phyloP scores from a whole-genome alignment of 2,113 vertebrate genomes.

The Melanocharis versteri region DNA sequence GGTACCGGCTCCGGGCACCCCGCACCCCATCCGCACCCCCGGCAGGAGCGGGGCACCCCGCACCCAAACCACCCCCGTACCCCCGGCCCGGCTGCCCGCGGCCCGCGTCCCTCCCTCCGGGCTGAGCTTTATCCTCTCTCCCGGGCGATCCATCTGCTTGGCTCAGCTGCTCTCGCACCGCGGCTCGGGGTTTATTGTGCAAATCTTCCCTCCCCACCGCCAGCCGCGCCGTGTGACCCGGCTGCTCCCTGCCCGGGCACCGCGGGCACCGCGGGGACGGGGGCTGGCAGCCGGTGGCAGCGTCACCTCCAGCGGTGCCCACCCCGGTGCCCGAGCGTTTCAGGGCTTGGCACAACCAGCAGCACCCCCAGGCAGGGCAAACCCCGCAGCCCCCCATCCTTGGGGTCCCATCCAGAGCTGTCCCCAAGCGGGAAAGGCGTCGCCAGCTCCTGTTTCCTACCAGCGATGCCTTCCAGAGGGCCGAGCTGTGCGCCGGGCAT shows the following conservation, averaged over 20 bases:
- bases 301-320: rapidly evolving
- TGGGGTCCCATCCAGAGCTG: neutral
- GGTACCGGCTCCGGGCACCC: constrained; percentile 70
- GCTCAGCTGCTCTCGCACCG: constrained; percentile 1
- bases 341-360: rapidly evolving
- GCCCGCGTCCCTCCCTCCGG: neutral
- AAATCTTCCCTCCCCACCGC: constrained; percentile 15
- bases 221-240: neutral
- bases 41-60: neutral
- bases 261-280: neutral
- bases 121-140: constrained; percentile 25
- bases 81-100: neutral
- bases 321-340: rapidly evolving
- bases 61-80: neutral
- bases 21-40: neutral
- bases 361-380: rapidly evolving
- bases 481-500: neutral
- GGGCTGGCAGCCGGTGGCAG: rapidly evolving
- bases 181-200: constrained; percentile 40
- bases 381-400: neutral
- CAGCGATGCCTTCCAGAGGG: neutral
- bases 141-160: constrained; percentile 31
- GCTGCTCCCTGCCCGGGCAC: neutral
- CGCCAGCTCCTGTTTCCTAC: neutral
- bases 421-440: neutral